Percentiles rank a stretch among this genome's conserved stretches.
These are phyloP conservation scores for Tetragnatha versicolor DNA, from an alignment of 1,140 invertebrate genomes.

Conservation along the genomic window DNA sequence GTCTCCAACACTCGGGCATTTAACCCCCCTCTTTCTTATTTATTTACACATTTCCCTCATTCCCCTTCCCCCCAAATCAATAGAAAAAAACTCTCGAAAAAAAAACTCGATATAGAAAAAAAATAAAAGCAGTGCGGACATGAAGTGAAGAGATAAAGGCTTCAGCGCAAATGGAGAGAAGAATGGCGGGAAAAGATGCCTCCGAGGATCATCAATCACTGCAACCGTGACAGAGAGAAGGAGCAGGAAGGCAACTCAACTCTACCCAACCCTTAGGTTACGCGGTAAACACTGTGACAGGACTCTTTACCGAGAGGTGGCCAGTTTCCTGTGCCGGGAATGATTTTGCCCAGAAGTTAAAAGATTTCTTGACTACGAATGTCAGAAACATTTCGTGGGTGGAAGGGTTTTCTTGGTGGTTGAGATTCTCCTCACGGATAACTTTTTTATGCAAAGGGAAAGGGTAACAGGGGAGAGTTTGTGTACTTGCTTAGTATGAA, in stretches of 20 bases:
- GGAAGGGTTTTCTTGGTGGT: no score
- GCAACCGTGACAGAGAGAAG: neutral
- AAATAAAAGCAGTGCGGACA: neutral
- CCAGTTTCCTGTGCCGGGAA: no score
- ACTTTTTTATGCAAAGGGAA: no score
- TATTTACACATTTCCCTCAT: neutral
- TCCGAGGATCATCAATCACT: constrained; percentile 36
- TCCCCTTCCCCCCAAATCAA: neutral
- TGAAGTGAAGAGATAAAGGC: constrained; percentile 20
- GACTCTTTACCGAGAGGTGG: neutral
- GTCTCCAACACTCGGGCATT: constrained; percentile 4
- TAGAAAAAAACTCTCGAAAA: neutral
- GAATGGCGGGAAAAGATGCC: constrained; percentile 17
- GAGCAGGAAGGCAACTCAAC: neutral
- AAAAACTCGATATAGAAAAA: neutral
- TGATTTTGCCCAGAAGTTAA: neutral
- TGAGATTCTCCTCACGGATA: no score
- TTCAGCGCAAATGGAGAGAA: constrained; percentile 10
- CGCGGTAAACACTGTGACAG: constrained; percentile 28
- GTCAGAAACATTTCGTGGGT: constrained; percentile 18
- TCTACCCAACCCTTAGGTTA: constrained; percentile 21
- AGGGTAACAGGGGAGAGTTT: no score
- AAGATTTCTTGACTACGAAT: neutral
- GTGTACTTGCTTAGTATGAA: no score
- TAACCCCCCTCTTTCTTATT: neutral